These are phyloP conservation scores for Leucoraja ocellata DNA, from an alignment of 2,797 vertebrate genomes.

Conservation along the genomic window DNA sequence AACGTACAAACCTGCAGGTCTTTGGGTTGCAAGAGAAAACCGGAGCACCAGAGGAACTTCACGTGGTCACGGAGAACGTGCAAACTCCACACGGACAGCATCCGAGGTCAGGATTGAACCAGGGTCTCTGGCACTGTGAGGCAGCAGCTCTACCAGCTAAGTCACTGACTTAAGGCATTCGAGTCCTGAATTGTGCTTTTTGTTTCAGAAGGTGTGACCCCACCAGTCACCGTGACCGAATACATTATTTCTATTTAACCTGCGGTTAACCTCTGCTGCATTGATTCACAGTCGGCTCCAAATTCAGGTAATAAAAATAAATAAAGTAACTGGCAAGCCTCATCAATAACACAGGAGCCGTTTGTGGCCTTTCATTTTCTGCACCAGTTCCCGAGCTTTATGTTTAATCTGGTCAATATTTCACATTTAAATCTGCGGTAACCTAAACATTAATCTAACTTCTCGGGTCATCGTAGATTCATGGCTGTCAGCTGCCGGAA, in stretches of 20 bases:
- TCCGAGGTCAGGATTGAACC: no score
- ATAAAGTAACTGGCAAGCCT: neutral
- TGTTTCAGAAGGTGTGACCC: neutral
- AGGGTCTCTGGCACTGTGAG: no score
- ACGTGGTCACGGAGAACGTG: no score
- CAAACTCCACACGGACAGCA: no score
- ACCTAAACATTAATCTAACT: constrained; percentile 34
- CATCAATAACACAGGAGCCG: constrained; percentile 27
- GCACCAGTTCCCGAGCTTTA: neutral
- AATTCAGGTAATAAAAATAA: constrained; percentile 13
- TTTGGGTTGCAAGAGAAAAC: no score
- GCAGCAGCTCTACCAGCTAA: no score
- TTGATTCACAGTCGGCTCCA: neutral
- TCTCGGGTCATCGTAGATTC: neutral
- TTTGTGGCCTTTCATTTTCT: constrained; percentile 15
- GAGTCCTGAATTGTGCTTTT: neutral
- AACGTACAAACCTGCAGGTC: no score
- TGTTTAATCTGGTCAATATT: constrained; percentile 28
- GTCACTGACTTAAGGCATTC: neutral
- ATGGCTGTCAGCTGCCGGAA: neutral
- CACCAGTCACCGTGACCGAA: neutral
- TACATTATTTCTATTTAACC: constrained; percentile 32
- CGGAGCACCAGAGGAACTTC: no score
- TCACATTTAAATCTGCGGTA: constrained; percentile 19
- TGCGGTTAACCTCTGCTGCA: constrained; percentile 16